Base-by-base conservation (phyloP, 2,797 vertebrate species). In the Melanotaenia trifasciata region DNA sequence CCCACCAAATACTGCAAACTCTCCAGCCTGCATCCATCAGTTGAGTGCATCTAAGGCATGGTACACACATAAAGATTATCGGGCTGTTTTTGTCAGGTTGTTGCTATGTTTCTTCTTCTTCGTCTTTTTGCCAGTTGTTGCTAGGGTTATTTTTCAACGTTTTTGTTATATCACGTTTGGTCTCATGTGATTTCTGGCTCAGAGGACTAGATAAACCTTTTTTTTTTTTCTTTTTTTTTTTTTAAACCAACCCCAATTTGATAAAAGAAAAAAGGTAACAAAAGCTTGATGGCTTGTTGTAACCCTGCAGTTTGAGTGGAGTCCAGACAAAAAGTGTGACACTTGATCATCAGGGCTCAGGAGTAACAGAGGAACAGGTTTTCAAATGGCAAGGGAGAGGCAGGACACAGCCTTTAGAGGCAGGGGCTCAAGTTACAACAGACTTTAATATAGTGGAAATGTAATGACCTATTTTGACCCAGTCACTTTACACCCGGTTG, bases 361-460 rank as follows among this genome's bases (percentile, higher is more conserved):
- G 35, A 74, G 80, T 28, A 78, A 81, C 78, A 75, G 64, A 80
- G 83, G 83, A 91, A 92, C 92, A 86, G 89, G 92, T 92, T 92
- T 89, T 89, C 56, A 53, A 63, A 67, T 28, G 67, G 64, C 65
- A 30, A 74, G 82, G 86, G 83, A 87, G 82, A 81, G 85, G 84
- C 79, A 32, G 58, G 63, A 67, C 64, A 36, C 68, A 76, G 75
- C 83, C 80, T 80, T 81, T 64, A 38, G 74, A 85, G 73, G 71
- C 76, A n/a, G 58, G 60, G 71, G 72, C 70, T 92, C 88, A 36
- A 1, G 51, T 93, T 93, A 87, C 91, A 86, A 59, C 70, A 58
- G 60, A 36, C 79, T 79, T 67, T 32, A 71, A 72, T 78, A 60
- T 67, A 64, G 51, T 80, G 73, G 64, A 84, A 77, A 67, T 84